Conservation (phyloP, 2,113 vertebrate species). For the Onychorhynchus coronatus region DNA sequence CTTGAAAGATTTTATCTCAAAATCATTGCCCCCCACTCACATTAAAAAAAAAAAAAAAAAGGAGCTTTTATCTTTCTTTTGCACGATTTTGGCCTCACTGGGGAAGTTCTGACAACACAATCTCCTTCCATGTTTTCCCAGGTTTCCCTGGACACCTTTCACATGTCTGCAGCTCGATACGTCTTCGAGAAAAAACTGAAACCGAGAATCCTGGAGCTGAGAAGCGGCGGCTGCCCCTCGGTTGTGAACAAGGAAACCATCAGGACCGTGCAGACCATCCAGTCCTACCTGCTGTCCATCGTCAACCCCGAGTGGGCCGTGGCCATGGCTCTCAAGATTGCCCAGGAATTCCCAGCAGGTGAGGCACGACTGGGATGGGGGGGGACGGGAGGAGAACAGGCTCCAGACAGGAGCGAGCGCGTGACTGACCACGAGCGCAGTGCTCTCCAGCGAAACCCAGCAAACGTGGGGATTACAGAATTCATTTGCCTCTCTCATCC, state of each 20-base stretch:
- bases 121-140: constrained; percentile 11
- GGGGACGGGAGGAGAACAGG: not conserved
- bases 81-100: not conserved
- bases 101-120: not conserved
- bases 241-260: constrained; percentile 33
- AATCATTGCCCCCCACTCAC: not conserved
- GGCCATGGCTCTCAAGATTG: constrained; percentile 87
- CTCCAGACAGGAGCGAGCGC: not conserved
- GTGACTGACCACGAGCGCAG: not conserved
- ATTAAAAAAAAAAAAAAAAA: not conserved
- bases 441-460: not conserved
- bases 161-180: constrained; percentile 85
- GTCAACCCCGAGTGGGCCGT: constrained; percentile 89
- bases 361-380: not conserved
- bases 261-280: constrained; percentile 79
- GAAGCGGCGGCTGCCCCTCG: constrained; percentile 58
- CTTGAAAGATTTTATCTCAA: not conserved
- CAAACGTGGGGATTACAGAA: not conserved
- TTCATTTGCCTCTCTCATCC: not conserved
- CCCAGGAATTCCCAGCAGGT: constrained; percentile 92
- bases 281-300: constrained; percentile 86
- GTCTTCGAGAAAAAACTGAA: constrained; percentile 89
- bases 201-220: constrained; percentile 81
- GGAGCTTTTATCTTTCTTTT: not conserved
- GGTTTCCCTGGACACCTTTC: constrained; percentile 89